Evolutionary conservation across 2,888 invertebrate species (phyloP).

Genomic region (Cerastoderma edule): DNA sequence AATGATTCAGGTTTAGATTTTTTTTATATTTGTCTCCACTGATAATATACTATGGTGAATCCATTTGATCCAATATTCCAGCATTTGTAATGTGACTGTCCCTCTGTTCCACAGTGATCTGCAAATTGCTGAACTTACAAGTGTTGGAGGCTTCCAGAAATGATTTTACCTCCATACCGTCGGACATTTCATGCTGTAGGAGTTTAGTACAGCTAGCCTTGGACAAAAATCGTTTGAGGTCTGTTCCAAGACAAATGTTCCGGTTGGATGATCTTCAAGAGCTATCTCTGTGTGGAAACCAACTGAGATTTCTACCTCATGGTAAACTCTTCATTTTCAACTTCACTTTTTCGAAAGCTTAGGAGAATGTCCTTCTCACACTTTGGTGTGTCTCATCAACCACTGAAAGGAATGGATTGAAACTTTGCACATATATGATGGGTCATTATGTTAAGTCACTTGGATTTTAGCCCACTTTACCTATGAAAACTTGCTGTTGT

Average conservation of each 20-base stretch:
- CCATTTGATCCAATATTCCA: no score
- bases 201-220: slow-evolving; percentile 5
- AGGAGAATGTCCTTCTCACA: background rate
- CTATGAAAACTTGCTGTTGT: background rate
- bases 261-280: background rate
- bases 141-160: slow-evolving; percentile 23
- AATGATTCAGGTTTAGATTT: no score
- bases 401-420: background rate
- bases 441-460: background rate
- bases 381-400: background rate
- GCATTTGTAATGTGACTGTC: no score
- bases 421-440: background rate
- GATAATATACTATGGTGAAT: no score
- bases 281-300: slow-evolving; percentile 25
- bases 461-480: background rate
- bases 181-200: background rate
- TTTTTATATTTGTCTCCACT: no score
- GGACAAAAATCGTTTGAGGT: slow-evolving; percentile 14
- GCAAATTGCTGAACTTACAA: background rate
- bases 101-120: slow-evolving; percentile 20
- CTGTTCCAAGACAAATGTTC: slow-evolving; percentile 7
- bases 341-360: background rate
- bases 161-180: background rate
- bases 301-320: slow-evolving; percentile 16
- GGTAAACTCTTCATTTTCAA: background rate